Evolutionary conservation across 2,797 vertebrate genomes (phyloP).

Genomic region (Falco naumanni): DNA sequence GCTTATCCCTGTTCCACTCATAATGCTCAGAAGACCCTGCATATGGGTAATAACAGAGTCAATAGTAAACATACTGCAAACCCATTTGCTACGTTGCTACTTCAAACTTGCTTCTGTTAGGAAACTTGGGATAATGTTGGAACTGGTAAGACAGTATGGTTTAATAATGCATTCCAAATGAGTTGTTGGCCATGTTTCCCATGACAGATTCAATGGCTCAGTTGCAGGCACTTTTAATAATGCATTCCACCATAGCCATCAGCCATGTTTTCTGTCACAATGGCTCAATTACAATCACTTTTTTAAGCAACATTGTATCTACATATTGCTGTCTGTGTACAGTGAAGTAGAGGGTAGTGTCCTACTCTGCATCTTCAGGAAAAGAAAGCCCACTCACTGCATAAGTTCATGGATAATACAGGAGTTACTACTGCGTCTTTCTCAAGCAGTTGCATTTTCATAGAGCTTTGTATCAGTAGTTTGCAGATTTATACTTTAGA

Average conservation of each 20-base stretch:
- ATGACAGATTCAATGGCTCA: not conserved
- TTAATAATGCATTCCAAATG: slow-evolving; percentile 22
- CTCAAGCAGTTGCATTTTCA: not conserved
- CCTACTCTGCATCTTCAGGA: not conserved
- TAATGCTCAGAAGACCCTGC: not conserved
- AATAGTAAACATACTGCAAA: not conserved
- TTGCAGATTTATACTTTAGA: not conserved
- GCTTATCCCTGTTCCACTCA: not conserved
- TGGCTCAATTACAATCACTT: not conserved
- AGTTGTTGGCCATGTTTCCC: not conserved
- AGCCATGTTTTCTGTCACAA: not conserved
- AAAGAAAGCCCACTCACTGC: not conserved
- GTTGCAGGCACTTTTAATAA: slow-evolving; percentile 3
- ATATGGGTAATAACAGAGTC: not conserved
- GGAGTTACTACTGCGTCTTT: not conserved
- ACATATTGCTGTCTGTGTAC: not conserved
- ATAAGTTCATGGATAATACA: not conserved
- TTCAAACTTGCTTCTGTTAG: not conserved
- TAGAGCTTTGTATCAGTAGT: not conserved
- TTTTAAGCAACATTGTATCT: not conserved
- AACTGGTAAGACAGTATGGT: not conserved
- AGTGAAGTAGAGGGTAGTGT: not conserved
- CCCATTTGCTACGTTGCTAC: not conserved
- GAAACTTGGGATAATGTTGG: not conserved
- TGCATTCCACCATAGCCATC: not conserved